These are phyloP conservation scores for Reticulitermes speratus DNA, from an alignment of 1,140 invertebrate species.

Conservation along the genomic window DNA sequence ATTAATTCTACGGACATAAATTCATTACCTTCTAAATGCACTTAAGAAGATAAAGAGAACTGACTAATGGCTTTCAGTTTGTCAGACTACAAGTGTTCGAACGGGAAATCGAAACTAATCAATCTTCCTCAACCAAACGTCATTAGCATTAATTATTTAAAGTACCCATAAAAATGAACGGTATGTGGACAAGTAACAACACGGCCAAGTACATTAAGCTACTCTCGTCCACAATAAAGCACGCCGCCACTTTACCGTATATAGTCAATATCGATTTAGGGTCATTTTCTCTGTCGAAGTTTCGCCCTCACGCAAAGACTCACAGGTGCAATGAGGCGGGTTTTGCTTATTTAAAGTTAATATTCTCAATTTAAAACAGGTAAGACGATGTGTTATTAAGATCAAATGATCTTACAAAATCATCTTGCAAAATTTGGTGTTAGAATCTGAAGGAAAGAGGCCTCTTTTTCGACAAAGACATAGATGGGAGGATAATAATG, in stretches of 20 bases:
- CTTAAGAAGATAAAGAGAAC: too few relatives aligned
- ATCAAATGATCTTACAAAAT: too few relatives aligned
- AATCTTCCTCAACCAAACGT: not conserved
- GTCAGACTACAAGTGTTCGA: too few relatives aligned
- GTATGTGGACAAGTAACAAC: not conserved
- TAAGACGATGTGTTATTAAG: not conserved
- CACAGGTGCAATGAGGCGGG: not conserved
- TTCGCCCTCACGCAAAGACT: not conserved
- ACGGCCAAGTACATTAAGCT: not conserved
- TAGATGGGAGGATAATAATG: too few relatives aligned
- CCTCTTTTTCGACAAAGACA: too few relatives aligned
- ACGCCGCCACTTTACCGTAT: too few relatives aligned
- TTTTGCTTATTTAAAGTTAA: not conserved
- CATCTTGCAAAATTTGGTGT: too few relatives aligned
- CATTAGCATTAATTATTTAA: slow-evolving; percentile 1
- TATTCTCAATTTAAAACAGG: not conserved
- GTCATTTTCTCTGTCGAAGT: not conserved
- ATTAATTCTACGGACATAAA: too few relatives aligned
- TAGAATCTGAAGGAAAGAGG: too few relatives aligned
- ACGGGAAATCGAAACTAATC: not conserved
- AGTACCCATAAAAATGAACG: not conserved
- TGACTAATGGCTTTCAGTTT: too few relatives aligned
- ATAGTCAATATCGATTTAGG: not conserved
- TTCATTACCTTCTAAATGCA: too few relatives aligned
- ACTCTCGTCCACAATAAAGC: too few relatives aligned